Percentiles rank a stretch among this genome's conserved stretches.
These are phyloP conservation scores for Diabrotica balteata DNA, from an alignment of 2,888 invertebrate genomes.

Conservation along the genomic window DNA sequence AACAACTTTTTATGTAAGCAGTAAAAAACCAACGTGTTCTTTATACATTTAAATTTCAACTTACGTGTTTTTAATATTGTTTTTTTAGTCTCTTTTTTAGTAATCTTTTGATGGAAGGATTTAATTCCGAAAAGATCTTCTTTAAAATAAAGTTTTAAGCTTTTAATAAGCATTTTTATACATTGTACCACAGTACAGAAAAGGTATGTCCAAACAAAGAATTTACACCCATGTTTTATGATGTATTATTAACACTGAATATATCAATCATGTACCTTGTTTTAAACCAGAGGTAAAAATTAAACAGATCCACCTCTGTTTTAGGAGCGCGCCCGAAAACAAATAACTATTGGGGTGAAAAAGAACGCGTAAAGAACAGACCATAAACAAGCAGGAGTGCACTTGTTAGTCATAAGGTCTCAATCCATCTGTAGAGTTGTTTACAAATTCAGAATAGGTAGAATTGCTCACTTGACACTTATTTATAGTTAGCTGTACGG, in stretches of 20 bases:
- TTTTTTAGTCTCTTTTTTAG: no score
- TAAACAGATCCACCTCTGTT: constrained; percentile 1
- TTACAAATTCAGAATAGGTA: constrained; percentile 49
- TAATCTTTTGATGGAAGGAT: no score
- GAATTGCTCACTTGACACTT: constrained; percentile 43
- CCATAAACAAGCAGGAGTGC: constrained; percentile 36
- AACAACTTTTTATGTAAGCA: no score
- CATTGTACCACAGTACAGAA: no score
- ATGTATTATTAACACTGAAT: background rate
- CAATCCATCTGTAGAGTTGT: constrained; percentile 48
- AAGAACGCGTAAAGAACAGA: constrained; percentile 25
- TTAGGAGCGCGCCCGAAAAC: constrained; percentile 26
- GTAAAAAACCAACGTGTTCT: no score
- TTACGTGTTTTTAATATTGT: no score
- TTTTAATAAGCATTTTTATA: no score
- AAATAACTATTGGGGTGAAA: constrained; percentile 26
- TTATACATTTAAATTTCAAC: no score
- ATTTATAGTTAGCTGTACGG: constrained; percentile 47
- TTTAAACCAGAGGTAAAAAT: no score
- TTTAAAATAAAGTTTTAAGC: no score
- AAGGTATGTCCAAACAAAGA: background rate
- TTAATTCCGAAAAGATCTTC: no score
- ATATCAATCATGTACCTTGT: background rate
- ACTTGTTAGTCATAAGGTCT: constrained; percentile 47
- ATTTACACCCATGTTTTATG: background rate